Conservation (phyloP, 2,113 vertebrate genomes). For the Passer montanus region DNA sequence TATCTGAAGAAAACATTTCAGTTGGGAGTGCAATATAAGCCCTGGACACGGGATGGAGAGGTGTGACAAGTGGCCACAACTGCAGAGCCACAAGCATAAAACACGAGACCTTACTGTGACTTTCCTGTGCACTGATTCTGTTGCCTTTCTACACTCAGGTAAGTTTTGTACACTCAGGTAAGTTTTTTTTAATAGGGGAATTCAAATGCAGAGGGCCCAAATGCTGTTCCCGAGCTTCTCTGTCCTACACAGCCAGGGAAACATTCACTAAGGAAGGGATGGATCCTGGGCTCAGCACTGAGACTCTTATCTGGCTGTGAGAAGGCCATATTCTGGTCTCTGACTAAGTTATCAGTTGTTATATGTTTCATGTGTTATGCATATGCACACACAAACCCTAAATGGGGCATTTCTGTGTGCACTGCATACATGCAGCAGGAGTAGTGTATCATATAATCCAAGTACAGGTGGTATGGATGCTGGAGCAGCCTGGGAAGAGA, state of each 20-base stretch:
- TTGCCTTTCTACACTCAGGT: not conserved
- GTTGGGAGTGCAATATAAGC: not conserved
- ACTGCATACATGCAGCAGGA: not conserved
- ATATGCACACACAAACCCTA: not conserved
- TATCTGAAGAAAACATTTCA: not conserved
- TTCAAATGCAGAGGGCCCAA: not conserved
- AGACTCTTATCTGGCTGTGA: not conserved
- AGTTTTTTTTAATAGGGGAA: not conserved
- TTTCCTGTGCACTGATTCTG: not conserved
- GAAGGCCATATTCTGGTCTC: not conserved
- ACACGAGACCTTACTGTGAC: not conserved
- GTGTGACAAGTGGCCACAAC: not conserved
- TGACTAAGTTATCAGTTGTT: not conserved
- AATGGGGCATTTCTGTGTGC: not conserved
- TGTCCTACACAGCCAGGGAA: not conserved
- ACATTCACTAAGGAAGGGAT: not conserved
- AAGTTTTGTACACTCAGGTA: not conserved
- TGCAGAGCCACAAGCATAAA: not conserved
- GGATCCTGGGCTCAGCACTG: not conserved
- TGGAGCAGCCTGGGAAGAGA: not conserved
- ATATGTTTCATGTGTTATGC: too few relatives aligned
- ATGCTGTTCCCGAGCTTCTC: not conserved
- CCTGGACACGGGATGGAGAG: not conserved
- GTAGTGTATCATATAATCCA: fast-evolving
- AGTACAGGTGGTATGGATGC: not conserved